A percentile compares a stretch with the other conserved stretches of the same genome.
These are phyloP conservation scores for Microhierax caerulescens DNA, from an alignment of 2,797 vertebrate genomes.

Conservation along the genomic window DNA sequence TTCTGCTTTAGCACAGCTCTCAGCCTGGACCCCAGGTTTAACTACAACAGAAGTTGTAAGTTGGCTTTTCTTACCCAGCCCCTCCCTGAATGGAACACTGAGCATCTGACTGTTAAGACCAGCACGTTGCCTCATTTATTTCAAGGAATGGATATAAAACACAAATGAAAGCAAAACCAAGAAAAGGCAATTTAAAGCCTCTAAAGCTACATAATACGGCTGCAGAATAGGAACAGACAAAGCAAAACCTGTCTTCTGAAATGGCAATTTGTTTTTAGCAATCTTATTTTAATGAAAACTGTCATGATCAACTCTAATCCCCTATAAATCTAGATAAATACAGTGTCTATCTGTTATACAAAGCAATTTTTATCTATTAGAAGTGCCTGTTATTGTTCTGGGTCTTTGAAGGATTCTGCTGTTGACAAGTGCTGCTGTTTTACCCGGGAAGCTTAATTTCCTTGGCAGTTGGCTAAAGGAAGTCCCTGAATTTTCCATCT, in stretches of 20 bases:
- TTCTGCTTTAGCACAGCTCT: neutral
- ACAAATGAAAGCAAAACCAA: neutral
- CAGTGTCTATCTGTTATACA: neutral
- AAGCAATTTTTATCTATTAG: constrained; percentile 33
- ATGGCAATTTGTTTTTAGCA: constrained; percentile 33
- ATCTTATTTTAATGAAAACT: constrained; percentile 50
- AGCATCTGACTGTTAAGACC: neutral
- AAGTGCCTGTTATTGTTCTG: constrained; percentile 30
- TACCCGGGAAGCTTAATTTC: neutral
- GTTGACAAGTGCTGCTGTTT: neutral
- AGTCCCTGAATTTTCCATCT: constrained; percentile 25
- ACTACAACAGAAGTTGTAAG: neutral
- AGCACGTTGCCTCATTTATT: neutral
- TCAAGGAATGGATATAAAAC: neutral
- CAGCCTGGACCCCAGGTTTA: neutral
- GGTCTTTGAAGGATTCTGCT: constrained; percentile 18
- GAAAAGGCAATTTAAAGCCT: constrained; percentile 28
- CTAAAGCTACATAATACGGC: neutral
- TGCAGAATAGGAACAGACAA: neutral
- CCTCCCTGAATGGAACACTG: neutral
- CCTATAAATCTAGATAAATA: constrained; percentile 27
- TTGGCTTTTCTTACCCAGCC: neutral
- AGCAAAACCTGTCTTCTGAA: constrained; percentile 18
- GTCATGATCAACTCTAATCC: constrained; percentile 26
- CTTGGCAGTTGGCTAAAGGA: neutral